Evolutionary conservation across 2,888 invertebrate species (phyloP).

Genomic region (Iselma pallidipennis): DNA sequence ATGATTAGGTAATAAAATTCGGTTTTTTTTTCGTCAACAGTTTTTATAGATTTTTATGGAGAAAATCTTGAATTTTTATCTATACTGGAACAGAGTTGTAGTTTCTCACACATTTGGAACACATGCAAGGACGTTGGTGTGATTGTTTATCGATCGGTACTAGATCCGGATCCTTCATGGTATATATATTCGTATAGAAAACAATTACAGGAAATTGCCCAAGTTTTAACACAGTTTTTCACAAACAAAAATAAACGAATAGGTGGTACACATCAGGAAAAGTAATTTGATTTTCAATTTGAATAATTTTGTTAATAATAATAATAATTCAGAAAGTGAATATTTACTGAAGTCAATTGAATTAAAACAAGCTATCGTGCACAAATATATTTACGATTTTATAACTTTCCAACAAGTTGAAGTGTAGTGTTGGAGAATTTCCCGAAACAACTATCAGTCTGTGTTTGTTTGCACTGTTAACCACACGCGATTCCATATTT

Average conservation of each 20-base stretch:
- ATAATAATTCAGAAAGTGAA: slow-evolving; percentile 7
- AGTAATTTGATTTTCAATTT: no score
- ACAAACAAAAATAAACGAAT: background rate
- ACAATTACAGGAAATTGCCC: slow-evolving; percentile 20
- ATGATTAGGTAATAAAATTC: slow-evolving; percentile 53
- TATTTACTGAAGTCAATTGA: background rate
- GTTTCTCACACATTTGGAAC: slow-evolving; percentile 31
- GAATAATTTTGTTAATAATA: slow-evolving; percentile 13
- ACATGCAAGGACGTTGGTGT: slow-evolving; percentile 37
- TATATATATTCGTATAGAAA: background rate
- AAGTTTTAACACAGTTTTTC: slow-evolving; percentile 9
- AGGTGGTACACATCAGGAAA: no score
- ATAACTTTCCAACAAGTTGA: slow-evolving; percentile 23
- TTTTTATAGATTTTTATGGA: no score
- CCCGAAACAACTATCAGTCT: slow-evolving; percentile 19
- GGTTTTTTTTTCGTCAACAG: background rate
- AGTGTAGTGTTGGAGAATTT: slow-evolving; percentile 25
- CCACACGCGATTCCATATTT: slow-evolving; percentile 10
- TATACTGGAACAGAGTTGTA: background rate
- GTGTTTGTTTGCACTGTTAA: slow-evolving; percentile 14
- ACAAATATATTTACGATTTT: slow-evolving; percentile 22
- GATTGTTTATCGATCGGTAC: slow-evolving; percentile 40
- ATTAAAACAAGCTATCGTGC: slow-evolving; percentile 23
- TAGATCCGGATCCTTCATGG: slow-evolving; percentile 13
- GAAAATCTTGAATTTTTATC: background rate